These are phyloP conservation scores for Spea multiplicata DNA, from an alignment of 2,113 vertebrate species.

Conservation along the genomic window DNA sequence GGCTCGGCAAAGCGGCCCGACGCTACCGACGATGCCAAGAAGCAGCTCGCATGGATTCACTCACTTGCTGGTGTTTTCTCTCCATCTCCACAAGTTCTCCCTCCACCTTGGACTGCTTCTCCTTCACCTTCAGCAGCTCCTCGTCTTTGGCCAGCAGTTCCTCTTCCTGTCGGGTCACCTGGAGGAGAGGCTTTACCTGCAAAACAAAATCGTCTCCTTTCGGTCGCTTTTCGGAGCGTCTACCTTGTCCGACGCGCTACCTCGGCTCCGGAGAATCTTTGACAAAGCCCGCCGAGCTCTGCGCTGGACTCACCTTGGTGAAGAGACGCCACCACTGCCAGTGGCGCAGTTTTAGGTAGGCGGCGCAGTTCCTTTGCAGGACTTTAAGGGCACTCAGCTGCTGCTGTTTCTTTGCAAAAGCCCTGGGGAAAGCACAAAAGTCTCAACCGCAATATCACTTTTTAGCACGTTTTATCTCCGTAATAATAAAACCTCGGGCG, in stretches of 20 bases:
- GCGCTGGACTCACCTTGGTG: conserved; percentile 76
- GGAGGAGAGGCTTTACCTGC: conserved; percentile 96
- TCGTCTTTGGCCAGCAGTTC: conserved; percentile 96
- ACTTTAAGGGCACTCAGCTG: conserved; percentile 95
- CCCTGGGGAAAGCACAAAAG: conserved; percentile 62
- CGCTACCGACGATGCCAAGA: too few relatives aligned
- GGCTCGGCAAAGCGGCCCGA: too few relatives aligned
- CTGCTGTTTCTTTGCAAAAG: conserved; percentile 96
- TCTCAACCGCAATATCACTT: neutral
- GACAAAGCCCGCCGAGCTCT: rapidly evolving
- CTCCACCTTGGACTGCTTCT: conserved; percentile 91
- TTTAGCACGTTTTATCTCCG: too few relatives aligned
- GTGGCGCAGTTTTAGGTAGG: conserved; percentile 91
- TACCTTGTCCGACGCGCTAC: too few relatives aligned
- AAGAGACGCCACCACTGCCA: conserved; percentile 99
- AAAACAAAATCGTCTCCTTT: neutral
- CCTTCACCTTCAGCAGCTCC: conserved; percentile 93
- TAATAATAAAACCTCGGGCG: conserved; percentile 1
- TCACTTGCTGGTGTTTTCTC: conserved; percentile 93
- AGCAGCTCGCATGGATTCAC: conserved; percentile 18
- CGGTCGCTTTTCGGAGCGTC: too few relatives aligned
- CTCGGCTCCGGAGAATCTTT: too few relatives aligned
- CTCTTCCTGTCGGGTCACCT: conserved; percentile 96
- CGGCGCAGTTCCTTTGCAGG: conserved; percentile 95
- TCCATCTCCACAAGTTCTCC: conserved; percentile 93